Percentiles rank a stretch among this genome's conserved stretches.
Evolutionary conservation across 1,140 invertebrate genomes (phyloP).

Genomic region (Tigriopus japonicus): DNA sequence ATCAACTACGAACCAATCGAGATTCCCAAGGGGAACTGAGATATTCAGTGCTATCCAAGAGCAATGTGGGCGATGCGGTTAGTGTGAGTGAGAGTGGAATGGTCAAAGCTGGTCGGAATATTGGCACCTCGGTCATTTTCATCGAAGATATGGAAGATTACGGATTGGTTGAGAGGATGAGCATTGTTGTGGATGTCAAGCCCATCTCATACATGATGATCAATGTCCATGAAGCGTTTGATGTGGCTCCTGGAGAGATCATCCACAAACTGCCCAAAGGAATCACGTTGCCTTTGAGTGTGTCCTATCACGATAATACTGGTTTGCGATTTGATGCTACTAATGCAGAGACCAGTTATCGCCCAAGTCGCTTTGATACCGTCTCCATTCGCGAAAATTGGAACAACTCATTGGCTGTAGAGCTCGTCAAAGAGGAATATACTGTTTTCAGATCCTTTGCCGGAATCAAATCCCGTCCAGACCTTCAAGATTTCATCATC

Average conservation of each 20-base stretch:
- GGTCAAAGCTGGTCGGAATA: not conserved
- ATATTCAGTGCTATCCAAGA: not conserved
- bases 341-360: not conserved
- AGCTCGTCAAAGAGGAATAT: not conserved
- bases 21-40: not conserved
- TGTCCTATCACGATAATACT: not conserved
- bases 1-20: not conserved
- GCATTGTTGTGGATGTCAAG: not conserved
- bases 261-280: not conserved
- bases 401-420: not conserved
- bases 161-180: not conserved
- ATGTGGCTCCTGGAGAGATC: not conserved
- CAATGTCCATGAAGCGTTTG: not conserved
- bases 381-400: not conserved
- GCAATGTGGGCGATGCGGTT: not conserved
- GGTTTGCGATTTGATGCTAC: not conserved
- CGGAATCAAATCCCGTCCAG: not conserved
- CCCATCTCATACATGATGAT: not conserved
- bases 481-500: not conserved
- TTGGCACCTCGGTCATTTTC: not conserved
- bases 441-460: not conserved
- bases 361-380: not conserved
- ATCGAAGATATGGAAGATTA: not conserved
- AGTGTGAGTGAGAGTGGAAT: not conserved
- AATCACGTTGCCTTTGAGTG: not conserved